These are phyloP conservation scores for Pseudoatta argentina DNA, from an alignment of 1,140 invertebrate genomes.

Conservation along the genomic window DNA sequence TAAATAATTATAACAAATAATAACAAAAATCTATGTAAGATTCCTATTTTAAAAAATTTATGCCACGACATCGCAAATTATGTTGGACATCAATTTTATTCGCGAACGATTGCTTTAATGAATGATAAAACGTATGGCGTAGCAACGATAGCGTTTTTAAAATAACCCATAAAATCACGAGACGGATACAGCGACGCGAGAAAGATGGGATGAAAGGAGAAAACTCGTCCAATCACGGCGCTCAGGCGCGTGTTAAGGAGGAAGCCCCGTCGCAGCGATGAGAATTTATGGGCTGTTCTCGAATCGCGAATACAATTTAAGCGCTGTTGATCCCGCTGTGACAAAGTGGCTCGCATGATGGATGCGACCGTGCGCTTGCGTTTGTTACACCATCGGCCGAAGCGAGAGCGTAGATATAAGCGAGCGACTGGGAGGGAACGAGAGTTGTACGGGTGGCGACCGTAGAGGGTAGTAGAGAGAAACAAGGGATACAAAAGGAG, in stretches of 20 bases:
- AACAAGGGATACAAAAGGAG: conserved; percentile 21
- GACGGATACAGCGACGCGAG: background rate
- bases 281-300: conserved; percentile 78
- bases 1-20: too few species aligned
- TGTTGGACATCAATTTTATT: background rate
- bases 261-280: conserved; percentile 74
- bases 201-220: conserved; percentile 36
- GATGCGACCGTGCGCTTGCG: conserved; percentile 72
- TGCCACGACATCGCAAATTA: background rate
- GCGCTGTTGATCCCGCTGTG: conserved; percentile 78
- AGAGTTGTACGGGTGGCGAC: conserved; percentile 11
- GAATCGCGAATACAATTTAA: conserved; percentile 81
- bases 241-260: conserved; percentile 68
- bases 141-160: conserved; percentile 13
- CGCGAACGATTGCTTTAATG: conserved; percentile 2
- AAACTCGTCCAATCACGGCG: conserved; percentile 66
- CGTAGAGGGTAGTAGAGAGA: background rate
- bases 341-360: conserved; percentile 80
- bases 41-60: background rate
- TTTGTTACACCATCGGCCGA: conserved; percentile 68
- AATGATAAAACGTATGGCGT: background rate
- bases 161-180: conserved; percentile 36
- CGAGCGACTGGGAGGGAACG: conserved; percentile 22
- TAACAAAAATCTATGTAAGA: too few species aligned
- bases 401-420: conserved; percentile 42